Base-by-base conservation (phyloP, 1,140 invertebrate species). In the Aphaenogaster floridana region DNA sequence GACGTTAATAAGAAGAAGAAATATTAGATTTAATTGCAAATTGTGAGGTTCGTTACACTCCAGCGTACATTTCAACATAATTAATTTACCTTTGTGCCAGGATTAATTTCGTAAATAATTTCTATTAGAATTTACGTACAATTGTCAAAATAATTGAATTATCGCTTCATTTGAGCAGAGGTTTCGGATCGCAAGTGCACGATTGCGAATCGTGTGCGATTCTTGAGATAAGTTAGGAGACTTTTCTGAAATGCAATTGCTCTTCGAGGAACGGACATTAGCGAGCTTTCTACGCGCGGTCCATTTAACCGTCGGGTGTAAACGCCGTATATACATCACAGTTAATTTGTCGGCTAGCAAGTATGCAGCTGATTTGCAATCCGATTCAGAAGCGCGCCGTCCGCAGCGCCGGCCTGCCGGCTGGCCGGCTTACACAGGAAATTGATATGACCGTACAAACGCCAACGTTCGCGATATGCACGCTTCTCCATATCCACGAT, bases 291-390 rank as follows among this genome's bases (percentile, higher is more conserved):
- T 50, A 42, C 59, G 68, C 54, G 48, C 3, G 28, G 42, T 86
- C 54, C 76, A 45, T 28, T 74, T 68, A 52, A 81, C 13, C 39
- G 28, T 54, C 11, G 57, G 28, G 57, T 17, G 54, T 54, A 48
- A 39, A 34, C 13, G 17, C 17, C 21, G 13, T 42, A 36, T 52
- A 63, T 64, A 68, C 36, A 68, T 72, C n/a, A 71, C 63, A 80
- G 86, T 90, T 90, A 90, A 90, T 90, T 87, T 81, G 72, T 81
- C 74, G 68, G 39, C 48, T n/a, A 54, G 74, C 72, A 90, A 80
- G 89, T 86, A 88, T 50, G 59, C 59, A 36, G 64, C 64, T 90
- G 89, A 88, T 90, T 90, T 86, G 80, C 89, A 88, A 90, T 91
- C 89, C 69, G 85, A 91, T 90, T 54, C 68, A 57, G 66, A 74